Evolutionary conservation across 2,888 invertebrate species (phyloP).

Genomic region (Hydroisotoma schaefferi): DNA sequence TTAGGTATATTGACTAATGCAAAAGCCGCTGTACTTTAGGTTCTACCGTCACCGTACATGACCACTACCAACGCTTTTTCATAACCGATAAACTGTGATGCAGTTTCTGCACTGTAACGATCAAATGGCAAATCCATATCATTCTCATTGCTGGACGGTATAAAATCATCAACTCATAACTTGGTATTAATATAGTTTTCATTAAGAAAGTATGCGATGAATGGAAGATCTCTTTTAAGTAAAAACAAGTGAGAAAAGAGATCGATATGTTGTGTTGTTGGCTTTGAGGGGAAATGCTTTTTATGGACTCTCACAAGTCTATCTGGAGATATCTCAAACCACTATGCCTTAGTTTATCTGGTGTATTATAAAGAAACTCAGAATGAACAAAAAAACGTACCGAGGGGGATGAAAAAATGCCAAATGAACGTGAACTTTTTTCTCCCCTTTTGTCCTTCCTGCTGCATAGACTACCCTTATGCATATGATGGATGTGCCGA

Average conservation of each 20-base stretch:
- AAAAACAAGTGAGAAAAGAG: constrained; percentile 38
- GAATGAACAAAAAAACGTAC: constrained; percentile 5
- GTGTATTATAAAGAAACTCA: constrained; percentile 3
- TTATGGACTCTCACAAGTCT: constrained; percentile 16
- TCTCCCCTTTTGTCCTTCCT: constrained; percentile 11
- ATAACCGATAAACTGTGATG: too few relatives aligned
- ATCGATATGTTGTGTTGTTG: constrained; percentile 36
- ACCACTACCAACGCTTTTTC: too few relatives aligned
- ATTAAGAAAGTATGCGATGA: constrained; percentile 35
- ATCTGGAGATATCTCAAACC: too few relatives aligned
- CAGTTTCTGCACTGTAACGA: too few relatives aligned
- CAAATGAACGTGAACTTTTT: constrained; percentile 13
- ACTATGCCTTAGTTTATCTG: neutral
- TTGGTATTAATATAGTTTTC: too few relatives aligned
- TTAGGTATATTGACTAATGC: too few relatives aligned
- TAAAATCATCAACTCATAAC: too few relatives aligned
- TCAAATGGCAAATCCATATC: too few relatives aligned
- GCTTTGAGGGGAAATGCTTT: constrained; percentile 31
- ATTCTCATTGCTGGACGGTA: too few relatives aligned
- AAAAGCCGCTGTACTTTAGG: too few relatives aligned
- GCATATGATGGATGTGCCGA: too few relatives aligned
- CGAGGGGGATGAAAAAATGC: constrained; percentile 35
- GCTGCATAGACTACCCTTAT: constrained; percentile 6
- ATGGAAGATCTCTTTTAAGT: constrained; percentile 40
- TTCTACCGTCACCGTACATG: too few relatives aligned